Percentiles rank a stretch among this genome's conserved stretches.
phyloP scores from a whole-genome alignment of 2,797 vertebrate genomes.

The Cyclopterus lumpus region DNA sequence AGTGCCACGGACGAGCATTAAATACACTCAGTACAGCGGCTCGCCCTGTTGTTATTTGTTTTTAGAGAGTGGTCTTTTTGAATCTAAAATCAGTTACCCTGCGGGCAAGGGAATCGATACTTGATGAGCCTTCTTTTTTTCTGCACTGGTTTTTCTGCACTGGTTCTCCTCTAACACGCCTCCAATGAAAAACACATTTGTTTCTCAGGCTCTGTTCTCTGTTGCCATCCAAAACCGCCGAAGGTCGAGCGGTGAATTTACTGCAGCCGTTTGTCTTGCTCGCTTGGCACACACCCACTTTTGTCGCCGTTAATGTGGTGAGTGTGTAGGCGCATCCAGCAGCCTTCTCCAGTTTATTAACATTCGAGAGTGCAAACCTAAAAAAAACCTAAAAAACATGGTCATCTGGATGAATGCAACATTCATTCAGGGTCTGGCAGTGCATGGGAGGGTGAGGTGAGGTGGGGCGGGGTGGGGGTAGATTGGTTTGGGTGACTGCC shows the following conservation, averaged over 20 bases:
- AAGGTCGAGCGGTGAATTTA: slow-evolving; percentile 77
- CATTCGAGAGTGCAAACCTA: slow-evolving; percentile 46
- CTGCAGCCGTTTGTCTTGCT: slow-evolving; percentile 72
- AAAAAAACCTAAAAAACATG: slow-evolving; percentile 41
- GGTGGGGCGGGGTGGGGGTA: slow-evolving; percentile 1
- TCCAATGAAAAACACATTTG: slow-evolving; percentile 73
- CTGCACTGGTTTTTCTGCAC: slow-evolving; percentile 33
- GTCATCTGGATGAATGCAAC: slow-evolving; percentile 61
- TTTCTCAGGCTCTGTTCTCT: slow-evolving; percentile 38
- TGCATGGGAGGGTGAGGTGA: slow-evolving; percentile 13
- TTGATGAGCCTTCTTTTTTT: slow-evolving; percentile 66
- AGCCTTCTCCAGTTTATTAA: slow-evolving; percentile 64
- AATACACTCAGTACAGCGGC: slow-evolving; percentile 8
- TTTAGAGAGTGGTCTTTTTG: slow-evolving; percentile 46
- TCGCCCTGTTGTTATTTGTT: slow-evolving; percentile 17
- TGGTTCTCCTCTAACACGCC: slow-evolving; percentile 51
- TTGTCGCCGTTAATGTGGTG: slow-evolving; percentile 72
- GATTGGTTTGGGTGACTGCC: slow-evolving; percentile 48
- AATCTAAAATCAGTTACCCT: slow-evolving; percentile 43
- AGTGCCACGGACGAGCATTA: slow-evolving; percentile 21
- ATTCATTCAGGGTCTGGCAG: slow-evolving; percentile 56
- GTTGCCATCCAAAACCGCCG: slow-evolving; percentile 51
- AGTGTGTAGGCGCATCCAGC: slow-evolving; percentile 57
- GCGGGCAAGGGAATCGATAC: slow-evolving; percentile 64
- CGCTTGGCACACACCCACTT: slow-evolving; percentile 58